phyloP scores from a whole-genome alignment of 1,140 invertebrate species.

The Ridgeia piscesae region DNA sequence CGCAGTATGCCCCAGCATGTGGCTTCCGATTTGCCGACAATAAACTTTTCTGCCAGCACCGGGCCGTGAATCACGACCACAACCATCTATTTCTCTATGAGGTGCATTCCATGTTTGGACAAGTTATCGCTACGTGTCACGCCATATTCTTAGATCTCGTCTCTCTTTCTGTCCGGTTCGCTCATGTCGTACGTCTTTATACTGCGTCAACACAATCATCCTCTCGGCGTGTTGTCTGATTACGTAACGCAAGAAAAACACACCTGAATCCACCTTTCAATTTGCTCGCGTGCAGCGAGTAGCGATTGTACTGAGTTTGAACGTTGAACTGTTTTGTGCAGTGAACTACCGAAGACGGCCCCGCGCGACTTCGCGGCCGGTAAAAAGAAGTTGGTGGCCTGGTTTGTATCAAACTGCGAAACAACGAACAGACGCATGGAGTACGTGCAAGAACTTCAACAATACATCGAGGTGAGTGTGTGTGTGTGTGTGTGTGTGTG shows the following conservation, averaged over 20 bases:
- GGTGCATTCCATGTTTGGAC: neutral
- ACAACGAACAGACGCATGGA: slow-evolving; percentile 22
- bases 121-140: neutral
- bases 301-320: too few species aligned
- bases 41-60: neutral
- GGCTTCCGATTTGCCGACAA: too few species aligned
- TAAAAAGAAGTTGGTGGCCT: slow-evolving; percentile 41
- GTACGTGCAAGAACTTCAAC: slow-evolving; percentile 23
- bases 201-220: neutral
- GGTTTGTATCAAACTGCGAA: slow-evolving; percentile 30
- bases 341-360: neutral
- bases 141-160: neutral
- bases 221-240: neutral
- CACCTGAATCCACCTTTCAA: too few species aligned
- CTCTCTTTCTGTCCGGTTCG: neutral
- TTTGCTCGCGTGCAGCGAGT: neutral
- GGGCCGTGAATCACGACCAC: neutral
- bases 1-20: too few species aligned
- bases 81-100: neutral
- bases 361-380: slow-evolving; percentile 37
- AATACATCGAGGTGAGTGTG: slow-evolving; percentile 26
- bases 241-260: neutral
- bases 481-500: neutral
- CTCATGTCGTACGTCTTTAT: neutral
- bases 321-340: neutral